Evolutionary conservation across 2,797 vertebrate genomes (phyloP), one percentile per base, ranked within the genome.

Genomic region (Lophius americanus): DNA sequence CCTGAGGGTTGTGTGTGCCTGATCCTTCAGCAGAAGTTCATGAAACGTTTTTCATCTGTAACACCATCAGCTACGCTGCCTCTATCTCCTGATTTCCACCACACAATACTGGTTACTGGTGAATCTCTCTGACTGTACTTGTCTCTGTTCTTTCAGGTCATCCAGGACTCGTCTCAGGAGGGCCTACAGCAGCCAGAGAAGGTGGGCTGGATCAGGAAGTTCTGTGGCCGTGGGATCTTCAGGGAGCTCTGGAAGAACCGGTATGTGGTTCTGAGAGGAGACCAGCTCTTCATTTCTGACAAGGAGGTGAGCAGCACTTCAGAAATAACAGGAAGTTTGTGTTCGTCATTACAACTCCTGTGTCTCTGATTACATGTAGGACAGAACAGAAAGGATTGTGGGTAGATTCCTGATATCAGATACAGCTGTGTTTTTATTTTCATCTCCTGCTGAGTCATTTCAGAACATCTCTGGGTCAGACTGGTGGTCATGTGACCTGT

Each of bases 231-330:
- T 52, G 96, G 97, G 65, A 96, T 98, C 89, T 98, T 98, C 92
- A 91, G 97, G 78, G 96, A 98, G 79, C 94, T 98, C 73, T 98
- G 97, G 97, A 96, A 94, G 90, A 98, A 94, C 89, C 95, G 97
- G 59, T 98, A 94, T 41, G 94, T 96, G 88, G 89, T 96, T 58
- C 92, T 98, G 77, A 94, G 94, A 81, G 96, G 95, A 73, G 96
- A 97, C 68, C 95, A 95, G 81, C 94, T 98, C 44, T 96, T 90
- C 92, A 88, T 98, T 83, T 95, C 95, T 0, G 95, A 97, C 72
- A 97, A 96, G 84, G 97, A 98, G 96, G 97, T 97, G 87, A 91
- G 65, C 2, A 42, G n/a, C 12, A 4, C 46, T 11, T n/a, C 46
- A n/a, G 46, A 7, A 14, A 7, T 8, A 12, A 2, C 9, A 44